Base-by-base conservation (phyloP, 92 coral and sea anemone genomes). In the Heliopora coerulea region DNA sequence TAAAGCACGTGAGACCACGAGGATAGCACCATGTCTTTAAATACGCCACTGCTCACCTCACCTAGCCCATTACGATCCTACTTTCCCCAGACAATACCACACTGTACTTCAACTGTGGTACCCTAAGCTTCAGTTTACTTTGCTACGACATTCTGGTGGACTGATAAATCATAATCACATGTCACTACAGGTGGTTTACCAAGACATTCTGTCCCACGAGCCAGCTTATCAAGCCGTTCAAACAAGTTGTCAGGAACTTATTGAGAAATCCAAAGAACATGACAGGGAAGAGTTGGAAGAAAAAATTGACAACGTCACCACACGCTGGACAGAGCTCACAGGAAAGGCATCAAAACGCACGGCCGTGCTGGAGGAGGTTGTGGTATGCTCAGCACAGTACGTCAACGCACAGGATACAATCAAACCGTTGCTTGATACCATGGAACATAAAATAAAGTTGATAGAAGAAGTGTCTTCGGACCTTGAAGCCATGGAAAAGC, bases 321-420 rank as follows among this genome's bases (percentile, higher is more conserved):
- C 56, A 56, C 90, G 98, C 26, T 93, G 98, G 98, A 78, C 65
- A 61, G 95, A 83, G 33, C 80, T 93, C 57, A 93, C 83, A 75
- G 78, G 85, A 3, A 74, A 81, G 61, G 84, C 89, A 52, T 80
- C 81, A 65, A 86, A 81, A 33, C 92, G 98, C 3, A 65, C 73
- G 62, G 46, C 77, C 24, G 78, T 79, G 39, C 70, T 93, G 35
- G 96, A 90, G 57, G 79, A 88, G 72, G 98, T 96, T 8, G 87
- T 93, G 3, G 80, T 64, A 23, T 83, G 82, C 24, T 79, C 91
- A 11, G 73, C 77, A 30, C 84, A 93, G 74, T 90, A 87, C 82
- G 88, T 84, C 69, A 85, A 87, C 44, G 86, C 81, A 54, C 88
- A 78, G 68, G 66, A 75, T 44, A 81, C 83, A 60, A 82, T 93